Evolutionary conservation across 2,113 vertebrate species (phyloP), one percentile per base, ranked within the genome.

Genomic region (Neotragus pygmaeus): DNA sequence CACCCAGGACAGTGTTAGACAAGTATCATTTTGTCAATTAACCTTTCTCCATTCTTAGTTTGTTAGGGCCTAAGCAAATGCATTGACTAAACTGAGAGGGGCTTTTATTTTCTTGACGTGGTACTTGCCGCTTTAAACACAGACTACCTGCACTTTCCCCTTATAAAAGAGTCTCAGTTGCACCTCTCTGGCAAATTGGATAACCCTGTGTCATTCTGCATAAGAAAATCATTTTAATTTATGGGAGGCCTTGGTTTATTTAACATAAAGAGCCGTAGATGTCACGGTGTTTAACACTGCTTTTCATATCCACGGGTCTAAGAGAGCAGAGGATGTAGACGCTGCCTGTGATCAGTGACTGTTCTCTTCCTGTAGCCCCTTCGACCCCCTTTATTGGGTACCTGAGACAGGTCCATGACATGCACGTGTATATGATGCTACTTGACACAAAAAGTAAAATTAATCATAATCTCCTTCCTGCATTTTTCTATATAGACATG

Each of bases 21-120:
- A 95, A 98, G 98, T 98, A 98, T 98, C 97, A 98, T 98, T 99
- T 99, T 98, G 97, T 98, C 99, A 98, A 98, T 99, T 99, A 99
- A 98, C 98, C 98, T 99, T 98, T 98, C 96, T 96, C 97, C 97
- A 96, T 98, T 98, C 97, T 82, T 94, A 89, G 98, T 98, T 98
- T 98, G 98, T 98, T 98, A 98, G 91, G 97, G 94, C 98, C 94
- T 95, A 53, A 92, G 98, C 98, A 96, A 98, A 98, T 98, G 96
- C 96, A 96, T 97, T 98, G 98, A 95, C 96, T 95, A 98, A 94
- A 47, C 85, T 39, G 60, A 98, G 81, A 92, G 88, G 45, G 91
- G 30, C 83, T 95, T 97, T 91, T 62, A 92, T 86, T 96, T 92
- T 96, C 95, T 87, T 94, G 97, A 92, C 66, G 93, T 0, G 3